These are phyloP conservation scores for Blennius ocellaris DNA, from an alignment of 2,113 vertebrate species.

Conservation along the genomic window DNA sequence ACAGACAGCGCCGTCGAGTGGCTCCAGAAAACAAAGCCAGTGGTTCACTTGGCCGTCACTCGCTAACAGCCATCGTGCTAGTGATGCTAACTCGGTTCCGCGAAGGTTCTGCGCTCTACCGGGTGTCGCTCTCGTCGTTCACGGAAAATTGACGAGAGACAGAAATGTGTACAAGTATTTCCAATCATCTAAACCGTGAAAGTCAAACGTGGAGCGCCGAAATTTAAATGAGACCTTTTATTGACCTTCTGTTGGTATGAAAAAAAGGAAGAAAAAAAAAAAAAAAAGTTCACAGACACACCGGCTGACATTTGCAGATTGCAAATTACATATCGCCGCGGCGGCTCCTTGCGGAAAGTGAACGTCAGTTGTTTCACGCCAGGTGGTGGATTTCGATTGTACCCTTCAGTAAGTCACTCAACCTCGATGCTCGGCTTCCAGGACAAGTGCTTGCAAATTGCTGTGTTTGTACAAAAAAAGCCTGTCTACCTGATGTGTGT, in stretches of 20 bases:
- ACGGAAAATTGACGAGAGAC: too few species aligned
- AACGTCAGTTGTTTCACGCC: constrained; percentile 25
- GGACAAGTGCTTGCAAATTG: constrained; percentile 40
- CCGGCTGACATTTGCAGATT: constrained; percentile 38
- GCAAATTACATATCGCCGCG: constrained; percentile 27
- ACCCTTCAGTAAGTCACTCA: constrained; percentile 59
- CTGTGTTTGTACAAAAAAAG: constrained; percentile 62
- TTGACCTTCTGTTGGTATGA: constrained; percentile 15
- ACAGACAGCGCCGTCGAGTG: too few species aligned
- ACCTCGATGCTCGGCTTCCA: constrained; percentile 53
- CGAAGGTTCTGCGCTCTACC: too few species aligned
- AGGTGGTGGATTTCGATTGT: constrained; percentile 18
- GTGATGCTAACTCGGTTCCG: too few species aligned
- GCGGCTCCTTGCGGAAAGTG: constrained; percentile 7
- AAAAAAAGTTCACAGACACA: background rate
- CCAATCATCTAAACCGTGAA: too few species aligned
- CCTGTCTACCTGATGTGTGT: constrained; percentile 32
- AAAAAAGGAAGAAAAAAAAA: constrained; percentile 2
- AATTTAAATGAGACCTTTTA: constrained; percentile 49
- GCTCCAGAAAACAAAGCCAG: too few species aligned
- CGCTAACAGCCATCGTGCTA: too few species aligned
- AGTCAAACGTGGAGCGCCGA: background rate
- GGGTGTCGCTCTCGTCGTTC: too few species aligned
- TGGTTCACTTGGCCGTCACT: too few species aligned
- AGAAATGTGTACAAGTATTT: too few species aligned